phyloP scores from a whole-genome alignment of 2,113 vertebrate genomes.

The Calyptomena viridis region DNA sequence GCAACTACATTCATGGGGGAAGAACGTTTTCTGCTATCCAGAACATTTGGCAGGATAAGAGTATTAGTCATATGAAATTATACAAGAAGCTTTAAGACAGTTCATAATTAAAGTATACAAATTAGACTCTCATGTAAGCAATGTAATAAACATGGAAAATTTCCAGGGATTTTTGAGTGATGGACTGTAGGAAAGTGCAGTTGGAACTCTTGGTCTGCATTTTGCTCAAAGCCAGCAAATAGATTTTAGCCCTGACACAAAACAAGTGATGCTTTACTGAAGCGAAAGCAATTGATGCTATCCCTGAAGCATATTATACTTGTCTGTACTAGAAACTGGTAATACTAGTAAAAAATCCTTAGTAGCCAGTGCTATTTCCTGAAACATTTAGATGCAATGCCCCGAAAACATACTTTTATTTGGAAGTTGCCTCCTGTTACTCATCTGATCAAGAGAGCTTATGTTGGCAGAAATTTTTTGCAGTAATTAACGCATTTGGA shows the following conservation, averaged over 20 bases:
- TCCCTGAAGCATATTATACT: neutral
- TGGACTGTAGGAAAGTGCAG: neutral
- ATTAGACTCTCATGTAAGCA: neutral
- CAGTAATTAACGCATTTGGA: neutral
- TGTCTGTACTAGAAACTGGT: neutral
- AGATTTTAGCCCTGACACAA: neutral
- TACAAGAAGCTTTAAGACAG: neutral
- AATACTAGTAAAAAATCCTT: neutral
- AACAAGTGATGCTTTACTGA: neutral
- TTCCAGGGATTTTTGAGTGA: neutral
- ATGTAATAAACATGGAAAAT: neutral
- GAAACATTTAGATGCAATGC: neutral
- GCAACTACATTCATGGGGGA: neutral
- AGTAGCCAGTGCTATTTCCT: neutral
- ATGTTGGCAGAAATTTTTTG: neutral
- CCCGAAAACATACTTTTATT: neutral
- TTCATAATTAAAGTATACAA: neutral
- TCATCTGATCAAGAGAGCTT: neutral
- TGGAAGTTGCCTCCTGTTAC: neutral
- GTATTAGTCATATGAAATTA: neutral
- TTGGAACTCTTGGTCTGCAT: neutral
- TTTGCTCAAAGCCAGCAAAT: neutral
- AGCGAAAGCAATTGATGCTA: neutral
- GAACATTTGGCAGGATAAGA: neutral
- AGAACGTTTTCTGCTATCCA: neutral